A percentile compares a stretch with the other conserved stretches of the same genome.
Evolutionary conservation across 2,888 invertebrate species (phyloP).

Genomic region (Heliconius sara): DNA sequence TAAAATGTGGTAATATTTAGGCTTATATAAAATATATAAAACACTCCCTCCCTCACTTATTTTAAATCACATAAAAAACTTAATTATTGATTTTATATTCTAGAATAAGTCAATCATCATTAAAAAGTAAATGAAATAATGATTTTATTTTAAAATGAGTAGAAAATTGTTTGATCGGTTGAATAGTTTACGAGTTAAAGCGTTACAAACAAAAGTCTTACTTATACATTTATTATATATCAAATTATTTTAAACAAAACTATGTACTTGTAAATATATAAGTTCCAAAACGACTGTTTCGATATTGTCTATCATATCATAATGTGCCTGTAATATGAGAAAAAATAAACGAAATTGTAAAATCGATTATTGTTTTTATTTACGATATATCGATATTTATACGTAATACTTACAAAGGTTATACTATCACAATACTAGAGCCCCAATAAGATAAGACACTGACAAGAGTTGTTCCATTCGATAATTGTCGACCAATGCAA

Average conservation of each 20-base stretch:
- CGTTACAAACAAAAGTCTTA: no score
- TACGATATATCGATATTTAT: slow-evolving; percentile 49
- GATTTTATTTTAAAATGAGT: no score
- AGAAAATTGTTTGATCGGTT: no score
- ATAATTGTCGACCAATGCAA: neutral
- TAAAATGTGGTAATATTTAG: neutral
- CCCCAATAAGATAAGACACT: slow-evolving; percentile 38
- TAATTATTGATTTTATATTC: neutral
- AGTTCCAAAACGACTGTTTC: slow-evolving; percentile 50
- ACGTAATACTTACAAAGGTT: slow-evolving; percentile 47
- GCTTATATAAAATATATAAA: no score
- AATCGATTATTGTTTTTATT: slow-evolving; percentile 55
- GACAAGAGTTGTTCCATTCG: slow-evolving; percentile 15
- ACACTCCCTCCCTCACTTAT: no score
- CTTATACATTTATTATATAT: neutral
- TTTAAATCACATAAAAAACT: neutral
- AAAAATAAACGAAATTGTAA: slow-evolving; percentile 52
- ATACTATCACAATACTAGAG: slow-evolving; percentile 32
- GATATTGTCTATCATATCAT: slow-evolving; percentile 33
- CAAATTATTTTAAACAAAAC: slow-evolving; percentile 49
- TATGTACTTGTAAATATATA: slow-evolving; percentile 56
- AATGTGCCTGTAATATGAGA: slow-evolving; percentile 41
- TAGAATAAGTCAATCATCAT: no score
- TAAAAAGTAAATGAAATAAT: no score
- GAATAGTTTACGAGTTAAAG: no score